Conservation (phyloP, 1,140 invertebrate genomes). For the Panagrolaimus sp. region DNA sequence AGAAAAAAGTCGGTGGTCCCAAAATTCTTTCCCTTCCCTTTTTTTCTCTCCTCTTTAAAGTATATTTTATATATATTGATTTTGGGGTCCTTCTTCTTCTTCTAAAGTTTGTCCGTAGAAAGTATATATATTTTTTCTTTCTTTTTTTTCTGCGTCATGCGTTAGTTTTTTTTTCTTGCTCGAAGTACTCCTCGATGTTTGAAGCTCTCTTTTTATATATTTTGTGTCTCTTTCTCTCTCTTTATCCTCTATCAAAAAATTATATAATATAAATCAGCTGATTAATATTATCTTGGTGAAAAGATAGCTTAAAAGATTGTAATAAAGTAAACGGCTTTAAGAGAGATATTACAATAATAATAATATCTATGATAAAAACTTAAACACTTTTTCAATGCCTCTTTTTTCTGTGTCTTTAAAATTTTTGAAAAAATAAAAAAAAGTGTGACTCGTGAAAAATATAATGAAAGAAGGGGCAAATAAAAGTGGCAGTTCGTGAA, state of each 20-base stretch:
- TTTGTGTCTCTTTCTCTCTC: neutral
- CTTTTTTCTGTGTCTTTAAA: too few relatives aligned
- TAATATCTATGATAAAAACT: too few relatives aligned
- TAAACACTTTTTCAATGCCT: too few relatives aligned
- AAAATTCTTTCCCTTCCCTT: neutral
- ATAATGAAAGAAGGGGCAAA: too few relatives aligned
- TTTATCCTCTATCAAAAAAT: neutral
- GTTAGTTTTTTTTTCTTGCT: neutral
- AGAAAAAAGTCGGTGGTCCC: neutral
- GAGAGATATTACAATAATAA: too few relatives aligned
- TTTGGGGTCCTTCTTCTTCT: neutral
- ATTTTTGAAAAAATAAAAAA: too few relatives aligned
- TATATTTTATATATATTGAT: neutral
- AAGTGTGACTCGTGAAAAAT: too few relatives aligned
- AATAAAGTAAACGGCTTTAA: too few relatives aligned
- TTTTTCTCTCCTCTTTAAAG: neutral
- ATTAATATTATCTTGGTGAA: too few relatives aligned
- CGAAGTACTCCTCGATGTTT: conserved; percentile 16
- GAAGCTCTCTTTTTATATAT: conserved; percentile 1
- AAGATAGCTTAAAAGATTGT: too few relatives aligned
- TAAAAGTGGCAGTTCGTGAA: too few relatives aligned
- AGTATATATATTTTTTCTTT: neutral
- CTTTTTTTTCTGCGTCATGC: neutral
- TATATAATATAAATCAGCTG: too few relatives aligned
- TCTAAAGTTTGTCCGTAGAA: neutral